Evolutionary conservation across 2,113 vertebrate species (phyloP), one percentile per base, ranked within the genome.

Genomic region (Indicator maculatus): DNA sequence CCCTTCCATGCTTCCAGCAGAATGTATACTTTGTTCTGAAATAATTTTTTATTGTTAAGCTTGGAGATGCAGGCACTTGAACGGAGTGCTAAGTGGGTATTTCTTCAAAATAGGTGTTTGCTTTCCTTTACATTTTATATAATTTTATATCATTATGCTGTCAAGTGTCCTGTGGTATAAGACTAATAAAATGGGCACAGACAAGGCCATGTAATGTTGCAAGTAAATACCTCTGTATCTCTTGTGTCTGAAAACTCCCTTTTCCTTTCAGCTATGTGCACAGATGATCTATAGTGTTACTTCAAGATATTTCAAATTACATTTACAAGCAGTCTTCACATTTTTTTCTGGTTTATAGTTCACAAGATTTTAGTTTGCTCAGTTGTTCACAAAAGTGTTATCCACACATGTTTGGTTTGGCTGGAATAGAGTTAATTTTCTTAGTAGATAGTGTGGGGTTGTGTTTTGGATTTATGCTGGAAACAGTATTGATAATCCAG

Each of bases 61-160:
- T 69, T 1, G 2, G 73, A 75, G 73, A 90, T 92, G 73, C 80
- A 95, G 94, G 59, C 69, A 38, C 44, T 93, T 82, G 69, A 92
- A 69, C 80, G 88, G 66, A 82, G 80, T 70, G 36, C 70, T 95
- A 86, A 88, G 73, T 83, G 44, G 55, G 19, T 61, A 79, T 95
- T 95, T 95, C 83, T 97, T 86, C 76, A 90, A 94, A 95, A 92
- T 93, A 93, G 58, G 70, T 94, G 90, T 92, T 95, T 97, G 76
- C 76, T 96, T 95, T 95, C 63, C 86, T 93, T 90, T 90, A 69
- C 76, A 39, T 93, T 95, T 95, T 67, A 79, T 64, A 83, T 84
- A 86, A 94, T 95, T 94, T 90, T 81, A 73, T 88, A 59, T 92
- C 92, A 95, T 95, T 96, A 96, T 70, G 80, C 70, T 94, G 94